Evolutionary conservation across 2,797 vertebrate species (phyloP).

Genomic region (Chrysocyon brachyurus): DNA sequence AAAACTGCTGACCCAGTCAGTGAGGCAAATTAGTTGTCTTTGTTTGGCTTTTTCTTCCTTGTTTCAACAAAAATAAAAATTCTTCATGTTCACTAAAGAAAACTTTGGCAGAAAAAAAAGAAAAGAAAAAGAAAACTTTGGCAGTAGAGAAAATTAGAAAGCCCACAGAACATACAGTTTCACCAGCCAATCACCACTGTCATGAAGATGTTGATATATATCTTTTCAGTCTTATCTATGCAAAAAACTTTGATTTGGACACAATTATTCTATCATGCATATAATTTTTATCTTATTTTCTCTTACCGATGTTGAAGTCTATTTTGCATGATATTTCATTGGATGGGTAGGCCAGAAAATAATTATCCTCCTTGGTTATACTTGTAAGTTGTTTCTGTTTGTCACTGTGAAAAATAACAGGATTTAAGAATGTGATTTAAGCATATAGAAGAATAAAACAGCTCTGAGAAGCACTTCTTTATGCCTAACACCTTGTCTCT

Average conservation of each 20-base stretch:
- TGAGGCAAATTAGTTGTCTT: neutral
- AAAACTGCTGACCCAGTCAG: neutral
- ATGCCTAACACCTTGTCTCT: neutral
- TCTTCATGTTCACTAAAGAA: neutral
- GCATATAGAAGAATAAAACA: neutral
- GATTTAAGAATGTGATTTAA: neutral
- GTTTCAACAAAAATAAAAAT: neutral
- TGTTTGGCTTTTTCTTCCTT: neutral
- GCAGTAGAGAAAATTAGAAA: neutral
- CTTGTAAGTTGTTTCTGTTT: neutral
- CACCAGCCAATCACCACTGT: neutral
- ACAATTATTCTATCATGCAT: neutral
- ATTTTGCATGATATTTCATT: neutral
- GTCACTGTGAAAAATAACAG: conserved; percentile 20
- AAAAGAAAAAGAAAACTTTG: neutral
- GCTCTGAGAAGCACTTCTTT: neutral
- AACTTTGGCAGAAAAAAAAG: neutral
- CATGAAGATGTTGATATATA: neutral
- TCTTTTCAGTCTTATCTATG: neutral
- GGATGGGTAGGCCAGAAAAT: neutral
- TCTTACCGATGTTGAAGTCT: neutral
- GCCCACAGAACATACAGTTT: neutral
- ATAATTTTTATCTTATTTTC: conserved; percentile 15
- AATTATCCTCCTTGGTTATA: neutral
- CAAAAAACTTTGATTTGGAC: conserved; percentile 46